Percentiles rank a stretch among this genome's conserved stretches.
phyloP scores from a whole-genome alignment of 2,113 vertebrate genomes.

The Chelonoidis abingdonii region DNA sequence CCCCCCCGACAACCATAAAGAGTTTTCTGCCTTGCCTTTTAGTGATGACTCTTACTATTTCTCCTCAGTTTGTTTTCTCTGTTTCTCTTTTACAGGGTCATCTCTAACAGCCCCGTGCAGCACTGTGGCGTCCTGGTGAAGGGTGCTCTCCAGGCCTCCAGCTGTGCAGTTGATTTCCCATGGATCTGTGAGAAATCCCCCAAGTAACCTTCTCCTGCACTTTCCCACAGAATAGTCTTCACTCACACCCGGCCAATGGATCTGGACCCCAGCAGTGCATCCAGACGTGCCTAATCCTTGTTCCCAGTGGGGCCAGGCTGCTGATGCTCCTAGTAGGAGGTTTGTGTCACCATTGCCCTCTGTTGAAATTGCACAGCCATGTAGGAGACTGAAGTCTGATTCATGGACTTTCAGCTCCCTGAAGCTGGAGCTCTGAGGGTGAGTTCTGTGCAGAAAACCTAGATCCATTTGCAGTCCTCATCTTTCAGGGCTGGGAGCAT shows the following conservation, averaged over 20 bases:
- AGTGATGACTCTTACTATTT: background rate
- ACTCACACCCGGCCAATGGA: background rate
- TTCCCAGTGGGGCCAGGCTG: background rate
- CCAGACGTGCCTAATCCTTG: background rate
- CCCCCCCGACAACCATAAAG: conserved; percentile 1
- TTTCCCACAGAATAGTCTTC: background rate
- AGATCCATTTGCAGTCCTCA: background rate
- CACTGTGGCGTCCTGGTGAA: conserved; percentile 22
- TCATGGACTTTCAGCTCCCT: background rate
- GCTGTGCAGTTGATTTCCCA: background rate
- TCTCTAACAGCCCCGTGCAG: conserved; percentile 48
- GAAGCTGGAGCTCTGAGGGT: background rate
- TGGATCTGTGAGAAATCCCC: conserved; percentile 63
- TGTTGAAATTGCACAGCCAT: background rate
- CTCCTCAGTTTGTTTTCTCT: background rate
- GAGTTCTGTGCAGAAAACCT: background rate
- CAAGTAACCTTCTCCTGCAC: background rate
- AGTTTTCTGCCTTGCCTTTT: background rate
- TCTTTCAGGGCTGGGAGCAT: background rate
- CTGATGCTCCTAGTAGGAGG: background rate
- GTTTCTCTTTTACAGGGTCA: conserved; percentile 19
- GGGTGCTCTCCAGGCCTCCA: background rate
- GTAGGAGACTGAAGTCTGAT: background rate
- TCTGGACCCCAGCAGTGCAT: background rate
- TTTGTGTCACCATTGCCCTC: background rate